These are phyloP conservation scores for Drosophila bocqueti DNA, from an alignment of 1,140 invertebrate genomes.

Conservation along the genomic window DNA sequence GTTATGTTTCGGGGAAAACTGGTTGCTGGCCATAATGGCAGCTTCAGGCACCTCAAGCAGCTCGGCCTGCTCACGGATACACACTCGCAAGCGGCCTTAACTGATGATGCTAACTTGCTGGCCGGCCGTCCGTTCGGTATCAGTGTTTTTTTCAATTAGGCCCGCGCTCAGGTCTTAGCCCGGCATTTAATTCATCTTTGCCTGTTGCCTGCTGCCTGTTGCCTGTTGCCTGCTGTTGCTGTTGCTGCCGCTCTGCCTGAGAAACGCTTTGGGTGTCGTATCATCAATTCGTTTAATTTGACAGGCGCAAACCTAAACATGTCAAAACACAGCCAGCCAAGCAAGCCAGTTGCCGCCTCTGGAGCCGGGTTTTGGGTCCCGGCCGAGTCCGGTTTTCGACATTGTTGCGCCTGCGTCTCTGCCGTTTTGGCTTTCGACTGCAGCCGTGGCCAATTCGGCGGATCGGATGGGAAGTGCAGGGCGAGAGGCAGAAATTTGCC, in stretches of 20 bases:
- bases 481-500: slow-evolving; percentile 71
- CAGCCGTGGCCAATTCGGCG: slow-evolving; percentile 74
- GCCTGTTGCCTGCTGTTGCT: slow-evolving; percentile 13
- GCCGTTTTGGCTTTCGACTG: slow-evolving; percentile 34
- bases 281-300: slow-evolving; percentile 86
- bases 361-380: slow-evolving; percentile 41
- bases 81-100: slow-evolving; percentile 27
- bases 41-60: slow-evolving; percentile 62
- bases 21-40: slow-evolving; percentile 80
- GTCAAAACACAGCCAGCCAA: slow-evolving; percentile 82
- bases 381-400: slow-evolving; percentile 47
- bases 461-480: slow-evolving; percentile 48
- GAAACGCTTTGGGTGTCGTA: slow-evolving; percentile 85
- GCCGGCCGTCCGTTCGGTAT: slow-evolving; percentile 54
- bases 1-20: slow-evolving; percentile 80
- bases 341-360: slow-evolving; percentile 59
- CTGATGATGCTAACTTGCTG: slow-evolving; percentile 70
- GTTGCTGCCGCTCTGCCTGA: slow-evolving; percentile 60
- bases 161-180: slow-evolving; percentile 76
- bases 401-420: slow-evolving; percentile 29
- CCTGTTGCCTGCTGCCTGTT: slow-evolving; percentile 31
- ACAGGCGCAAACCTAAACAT: slow-evolving; percentile 85
- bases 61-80: slow-evolving; percentile 37
- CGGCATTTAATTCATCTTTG: slow-evolving; percentile 82
- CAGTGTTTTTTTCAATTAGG: slow-evolving; percentile 74